A percentile compares a stretch with the other conserved stretches of the same genome.
Evolutionary conservation across 30 jellyfish, hydroid and myxozoan species (phyloP).

Genomic region (Rhopilema esculentum): DNA sequence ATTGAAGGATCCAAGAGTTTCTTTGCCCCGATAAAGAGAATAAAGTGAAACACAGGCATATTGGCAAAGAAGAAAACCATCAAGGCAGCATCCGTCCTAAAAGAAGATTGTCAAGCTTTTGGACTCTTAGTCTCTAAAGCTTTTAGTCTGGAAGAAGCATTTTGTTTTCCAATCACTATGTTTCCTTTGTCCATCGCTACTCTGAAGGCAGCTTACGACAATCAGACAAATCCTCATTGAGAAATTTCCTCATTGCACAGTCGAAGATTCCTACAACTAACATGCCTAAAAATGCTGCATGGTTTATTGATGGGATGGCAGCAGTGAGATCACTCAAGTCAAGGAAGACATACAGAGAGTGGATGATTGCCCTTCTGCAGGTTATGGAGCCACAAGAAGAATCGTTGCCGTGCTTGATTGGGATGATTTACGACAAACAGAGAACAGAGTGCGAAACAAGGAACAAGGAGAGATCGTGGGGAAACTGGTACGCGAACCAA

Average conservation of each 20-base stretch:
- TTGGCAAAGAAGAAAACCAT: no score
- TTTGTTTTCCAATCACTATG: no score
- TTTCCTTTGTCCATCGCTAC: background rate
- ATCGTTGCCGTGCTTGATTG: slow-evolving; percentile 4
- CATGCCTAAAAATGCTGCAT: slow-evolving; percentile 17
- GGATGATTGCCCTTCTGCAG: background rate
- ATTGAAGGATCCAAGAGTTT: no score
- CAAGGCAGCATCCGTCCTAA: no score
- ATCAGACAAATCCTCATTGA: slow-evolving; percentile 17
- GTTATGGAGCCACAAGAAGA: slow-evolving; percentile 39
- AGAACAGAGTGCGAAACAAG: slow-evolving; percentile 33
- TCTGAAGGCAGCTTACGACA: slow-evolving; percentile 27
- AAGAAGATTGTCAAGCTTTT: slow-evolving; percentile 40
- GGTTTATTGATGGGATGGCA: slow-evolving; percentile 65
- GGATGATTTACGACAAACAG: background rate
- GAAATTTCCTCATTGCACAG: slow-evolving; percentile 25
- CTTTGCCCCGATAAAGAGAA: no score
- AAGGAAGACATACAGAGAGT: slow-evolving; percentile 6
- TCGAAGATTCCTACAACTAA: background rate
- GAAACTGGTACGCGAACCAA: slow-evolving; percentile 20
- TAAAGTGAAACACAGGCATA: no score
- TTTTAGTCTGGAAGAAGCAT: background rate
- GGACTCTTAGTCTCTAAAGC: slow-evolving; percentile 11
- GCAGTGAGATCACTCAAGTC: slow-evolving; percentile 36
- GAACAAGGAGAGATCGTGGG: slow-evolving; percentile 34